phyloP scores from a whole-genome alignment of 2,888 invertebrate species.

The Torymus texanus region DNA sequence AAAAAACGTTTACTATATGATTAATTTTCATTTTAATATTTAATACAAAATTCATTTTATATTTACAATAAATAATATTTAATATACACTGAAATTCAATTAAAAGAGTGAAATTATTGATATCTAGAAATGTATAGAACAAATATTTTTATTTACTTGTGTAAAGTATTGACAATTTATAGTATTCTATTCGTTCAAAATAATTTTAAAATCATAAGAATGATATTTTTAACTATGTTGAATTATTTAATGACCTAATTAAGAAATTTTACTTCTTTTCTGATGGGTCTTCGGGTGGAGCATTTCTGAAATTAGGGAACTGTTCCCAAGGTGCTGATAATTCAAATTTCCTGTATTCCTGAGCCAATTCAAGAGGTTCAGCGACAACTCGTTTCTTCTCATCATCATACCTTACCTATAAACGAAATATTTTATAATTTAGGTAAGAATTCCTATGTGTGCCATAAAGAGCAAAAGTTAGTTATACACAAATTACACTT shows the following conservation, averaged over 20 bases:
- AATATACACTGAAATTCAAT: no score
- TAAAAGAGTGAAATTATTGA: neutral
- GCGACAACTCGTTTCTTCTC: slow-evolving; percentile 96
- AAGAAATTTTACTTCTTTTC: slow-evolving; percentile 53
- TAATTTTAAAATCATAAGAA: no score
- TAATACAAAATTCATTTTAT: slow-evolving; percentile 21
- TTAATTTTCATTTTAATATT: neutral
- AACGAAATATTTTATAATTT: slow-evolving; percentile 34
- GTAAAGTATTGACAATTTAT: slow-evolving; percentile 22
- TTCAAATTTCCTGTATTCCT: slow-evolving; percentile 98
- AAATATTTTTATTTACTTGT: slow-evolving; percentile 37
- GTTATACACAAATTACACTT: no score
- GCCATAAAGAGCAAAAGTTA: no score
- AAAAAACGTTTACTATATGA: no score
- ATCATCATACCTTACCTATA: slow-evolving; percentile 94
- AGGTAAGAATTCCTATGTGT: no score
- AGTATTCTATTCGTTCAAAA: neutral
- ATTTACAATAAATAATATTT: slow-evolving; percentile 38
- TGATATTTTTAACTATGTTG: no score
- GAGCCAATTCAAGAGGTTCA: slow-evolving; percentile 96
- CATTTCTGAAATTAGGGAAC: slow-evolving; percentile 91
- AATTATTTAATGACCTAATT: neutral
- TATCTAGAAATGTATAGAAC: slow-evolving; percentile 14
- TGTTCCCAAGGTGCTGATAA: slow-evolving; percentile 98
- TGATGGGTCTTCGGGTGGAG: slow-evolving; percentile 80